Evolutionary conservation across 2,888 invertebrate species (phyloP).

Genomic region (Chelonus formosanus): DNA sequence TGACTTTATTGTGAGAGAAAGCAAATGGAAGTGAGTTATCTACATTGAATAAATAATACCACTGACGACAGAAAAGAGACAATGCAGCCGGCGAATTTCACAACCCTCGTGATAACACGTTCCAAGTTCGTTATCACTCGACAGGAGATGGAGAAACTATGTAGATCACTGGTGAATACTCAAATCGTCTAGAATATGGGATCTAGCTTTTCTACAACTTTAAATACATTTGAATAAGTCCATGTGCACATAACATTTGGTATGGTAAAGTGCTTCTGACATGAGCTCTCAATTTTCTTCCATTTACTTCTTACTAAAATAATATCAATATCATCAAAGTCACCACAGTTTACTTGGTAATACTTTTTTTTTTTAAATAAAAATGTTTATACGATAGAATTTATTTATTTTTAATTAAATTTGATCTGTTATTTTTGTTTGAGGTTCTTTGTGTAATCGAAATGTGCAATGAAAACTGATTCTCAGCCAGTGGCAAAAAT

Average conservation of each 20-base stretch:
- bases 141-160: slow-evolving; percentile 27
- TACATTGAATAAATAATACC: slow-evolving; percentile 35
- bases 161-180: slow-evolving; percentile 19
- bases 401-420: background rate
- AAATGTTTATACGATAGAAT: background rate
- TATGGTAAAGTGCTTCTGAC: background rate
- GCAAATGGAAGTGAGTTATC: slow-evolving; percentile 34
- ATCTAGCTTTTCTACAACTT: background rate
- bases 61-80: slow-evolving; percentile 36
- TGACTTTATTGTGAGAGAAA: slow-evolving; percentile 22
- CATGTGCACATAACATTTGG: slow-evolving; percentile 18
- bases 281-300: background rate
- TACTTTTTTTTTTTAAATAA: background rate
- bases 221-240: slow-evolving; percentile 14
- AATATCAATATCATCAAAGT: background rate
- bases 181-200: slow-evolving; percentile 16
- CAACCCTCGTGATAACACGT: slow-evolving; percentile 38
- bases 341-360: no score
- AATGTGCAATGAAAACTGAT: slow-evolving; percentile 15
- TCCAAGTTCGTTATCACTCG: slow-evolving; percentile 44
- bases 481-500: slow-evolving; percentile 18
- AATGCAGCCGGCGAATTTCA: slow-evolving; percentile 38
- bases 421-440: slow-evolving; percentile 6
- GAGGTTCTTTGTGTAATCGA: background rate
- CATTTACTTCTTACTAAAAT: background rate